Conservation (phyloP, 2,113 vertebrate species). For the Pygathrix nemaeus region DNA sequence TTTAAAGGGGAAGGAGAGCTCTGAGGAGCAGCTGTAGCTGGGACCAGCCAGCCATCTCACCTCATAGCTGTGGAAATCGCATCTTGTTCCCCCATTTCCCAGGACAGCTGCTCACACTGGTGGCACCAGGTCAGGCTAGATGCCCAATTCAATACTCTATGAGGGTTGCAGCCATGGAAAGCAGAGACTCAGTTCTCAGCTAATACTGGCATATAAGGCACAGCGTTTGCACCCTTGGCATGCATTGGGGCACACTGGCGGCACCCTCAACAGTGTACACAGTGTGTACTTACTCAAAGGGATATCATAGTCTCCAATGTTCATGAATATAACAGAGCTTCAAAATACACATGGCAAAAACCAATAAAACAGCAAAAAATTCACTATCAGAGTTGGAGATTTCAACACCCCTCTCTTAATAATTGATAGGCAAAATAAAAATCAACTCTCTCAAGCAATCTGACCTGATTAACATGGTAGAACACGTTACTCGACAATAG, state of each 20-base stretch:
- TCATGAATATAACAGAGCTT: not conserved
- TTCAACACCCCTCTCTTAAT: accelerated
- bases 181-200: not conserved
- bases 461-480: not conserved
- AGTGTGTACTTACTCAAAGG: not conserved
- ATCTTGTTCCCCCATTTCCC: not conserved
- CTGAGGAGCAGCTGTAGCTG: not conserved
- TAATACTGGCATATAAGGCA: not conserved
- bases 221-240: accelerated
- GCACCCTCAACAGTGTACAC: not conserved
- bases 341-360: not conserved
- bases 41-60: not conserved
- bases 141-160: not conserved
- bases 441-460: not conserved
- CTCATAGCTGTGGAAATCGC: too few relatives aligned
- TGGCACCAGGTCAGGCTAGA: not conserved
- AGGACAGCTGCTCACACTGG: not conserved
- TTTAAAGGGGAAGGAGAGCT: not conserved
- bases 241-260: accelerated
- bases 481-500: not conserved
- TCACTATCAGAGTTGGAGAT: accelerated
- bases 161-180: too few relatives aligned
- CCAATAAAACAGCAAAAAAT: too few relatives aligned
- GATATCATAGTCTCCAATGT: not conserved
- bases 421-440: not conserved